phyloP scores from a whole-genome alignment of 1,140 invertebrate species.

The Lamellibrachia luymesi region DNA sequence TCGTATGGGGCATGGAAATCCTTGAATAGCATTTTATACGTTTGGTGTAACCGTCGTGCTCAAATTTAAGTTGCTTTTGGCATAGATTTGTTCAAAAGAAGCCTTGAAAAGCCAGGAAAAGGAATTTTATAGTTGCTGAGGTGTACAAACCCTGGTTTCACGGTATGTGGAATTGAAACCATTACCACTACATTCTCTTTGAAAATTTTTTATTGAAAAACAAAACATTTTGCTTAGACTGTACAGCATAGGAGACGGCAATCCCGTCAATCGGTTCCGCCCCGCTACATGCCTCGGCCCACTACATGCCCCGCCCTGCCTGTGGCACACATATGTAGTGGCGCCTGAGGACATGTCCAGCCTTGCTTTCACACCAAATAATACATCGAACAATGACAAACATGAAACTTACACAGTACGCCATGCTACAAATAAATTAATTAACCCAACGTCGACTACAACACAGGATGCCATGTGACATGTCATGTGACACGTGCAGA shows the following conservation, averaged over 20 bases:
- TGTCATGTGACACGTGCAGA: not conserved
- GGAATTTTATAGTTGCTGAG: no score
- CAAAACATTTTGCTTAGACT: not conserved
- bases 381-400: not conserved
- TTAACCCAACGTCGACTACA: not conserved
- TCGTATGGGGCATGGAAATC: no score
- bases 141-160: no score
- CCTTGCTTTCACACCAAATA: not conserved
- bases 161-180: not conserved
- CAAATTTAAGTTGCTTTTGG: no score
- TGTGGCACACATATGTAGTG: not conserved
- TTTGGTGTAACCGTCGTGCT: no score
- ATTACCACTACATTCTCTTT: not conserved
- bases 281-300: not conserved
- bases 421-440: slow-evolving; percentile 1
- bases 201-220: not conserved
- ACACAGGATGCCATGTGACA: not conserved
- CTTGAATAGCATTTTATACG: no score
- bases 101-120: no score
- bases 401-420: not conserved
- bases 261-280: not conserved
- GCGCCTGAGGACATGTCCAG: not conserved
- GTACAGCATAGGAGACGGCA: not conserved
- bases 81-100: no score
- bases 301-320: not conserved